Evolutionary conservation across 1,140 invertebrate species (phyloP), one percentile per base, ranked within the genome.

Genomic region (Parapsyche elsis): DNA sequence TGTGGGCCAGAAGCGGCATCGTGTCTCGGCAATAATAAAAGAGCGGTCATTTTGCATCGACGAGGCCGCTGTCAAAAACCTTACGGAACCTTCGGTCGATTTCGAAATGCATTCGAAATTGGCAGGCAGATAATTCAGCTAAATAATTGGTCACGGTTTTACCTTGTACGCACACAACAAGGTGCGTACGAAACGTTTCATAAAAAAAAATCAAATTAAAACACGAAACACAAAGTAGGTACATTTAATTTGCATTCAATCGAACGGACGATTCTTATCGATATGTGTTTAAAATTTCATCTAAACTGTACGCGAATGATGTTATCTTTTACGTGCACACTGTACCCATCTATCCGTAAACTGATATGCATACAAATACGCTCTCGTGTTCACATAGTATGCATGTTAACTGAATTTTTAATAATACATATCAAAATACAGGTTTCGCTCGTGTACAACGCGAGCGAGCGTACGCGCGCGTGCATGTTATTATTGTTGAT

Each of bases 31-130:
- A 57, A 30, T 46, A 49, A 23, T 26, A 49, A 75, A 75, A 75
- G 16, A 53, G 46, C 14, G 45, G 73, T 16, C 23, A 75, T 57
- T 57, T 75, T 46, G 73, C 49, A 53, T 19, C 19, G 64, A 71
- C 61, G 74, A 77, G 49, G 76, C 23, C 23, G 45, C 59, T 26
- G 24, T 19, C 59, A 75, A 73, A 67, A 80, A 80, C 38, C 73
- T 46, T 45, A 26, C 19, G 30, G 64, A 59, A 78, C 71, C 71
- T 80, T 67, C 79, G 26, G 73, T 53, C 19, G 74, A 78, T 81
- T 71, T 78, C 75, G 75, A 81, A 80, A 81, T 64, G 80, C 67
- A 76, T 81, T 53, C 44, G 71, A 81, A 81, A 77, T 77, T 81
- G 76, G 80, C 80, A 64, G 67, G 53, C 80, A 71, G 76, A 78